phyloP scores from a whole-genome alignment of 2,888 invertebrate species.

The Synanthedon andrenaeformis region DNA sequence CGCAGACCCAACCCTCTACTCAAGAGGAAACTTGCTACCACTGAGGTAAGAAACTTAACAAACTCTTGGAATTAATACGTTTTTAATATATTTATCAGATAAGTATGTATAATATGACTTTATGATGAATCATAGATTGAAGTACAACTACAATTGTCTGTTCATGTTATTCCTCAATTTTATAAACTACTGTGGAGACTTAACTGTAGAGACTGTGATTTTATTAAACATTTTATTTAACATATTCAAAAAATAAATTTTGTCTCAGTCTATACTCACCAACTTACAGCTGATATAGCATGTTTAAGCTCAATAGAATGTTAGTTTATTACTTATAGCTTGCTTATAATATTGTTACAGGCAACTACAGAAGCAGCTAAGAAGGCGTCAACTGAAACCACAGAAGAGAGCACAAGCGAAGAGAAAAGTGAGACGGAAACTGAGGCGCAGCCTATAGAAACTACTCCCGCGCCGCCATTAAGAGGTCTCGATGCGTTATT shows the following conservation, averaged over 20 bases:
- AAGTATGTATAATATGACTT: too few relatives aligned
- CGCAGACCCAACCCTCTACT: slow-evolving; percentile 69
- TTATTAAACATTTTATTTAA: too few relatives aligned
- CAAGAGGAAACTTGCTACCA: slow-evolving; percentile 58
- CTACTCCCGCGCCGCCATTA: slow-evolving; percentile 70
- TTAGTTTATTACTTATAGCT: too few relatives aligned
- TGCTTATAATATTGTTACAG: slow-evolving; percentile 15
- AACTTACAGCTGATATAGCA: too few relatives aligned
- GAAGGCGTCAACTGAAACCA: slow-evolving; percentile 42
- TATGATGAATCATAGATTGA: too few relatives aligned
- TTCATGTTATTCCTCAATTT: too few relatives aligned
- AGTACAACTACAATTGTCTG: too few relatives aligned
- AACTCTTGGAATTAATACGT: not conserved
- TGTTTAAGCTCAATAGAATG: too few relatives aligned
- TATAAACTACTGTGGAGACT: too few relatives aligned
- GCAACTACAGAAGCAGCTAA: slow-evolving; percentile 53
- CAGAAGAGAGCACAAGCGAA: slow-evolving; percentile 53
- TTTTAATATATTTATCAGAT: not conserved
- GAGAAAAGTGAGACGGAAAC: slow-evolving; percentile 54
- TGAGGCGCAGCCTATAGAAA: slow-evolving; percentile 40
- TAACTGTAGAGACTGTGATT: too few relatives aligned
- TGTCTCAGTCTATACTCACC: too few relatives aligned
- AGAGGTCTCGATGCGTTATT: slow-evolving; percentile 76
- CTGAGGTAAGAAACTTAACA: slow-evolving; percentile 35
- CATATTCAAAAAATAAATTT: too few relatives aligned